Percentiles rank a stretch among this genome's conserved stretches.
These are phyloP conservation scores for Nothoprocta perdicaria DNA, from an alignment of 2,113 vertebrate genomes.

Conservation along the genomic window DNA sequence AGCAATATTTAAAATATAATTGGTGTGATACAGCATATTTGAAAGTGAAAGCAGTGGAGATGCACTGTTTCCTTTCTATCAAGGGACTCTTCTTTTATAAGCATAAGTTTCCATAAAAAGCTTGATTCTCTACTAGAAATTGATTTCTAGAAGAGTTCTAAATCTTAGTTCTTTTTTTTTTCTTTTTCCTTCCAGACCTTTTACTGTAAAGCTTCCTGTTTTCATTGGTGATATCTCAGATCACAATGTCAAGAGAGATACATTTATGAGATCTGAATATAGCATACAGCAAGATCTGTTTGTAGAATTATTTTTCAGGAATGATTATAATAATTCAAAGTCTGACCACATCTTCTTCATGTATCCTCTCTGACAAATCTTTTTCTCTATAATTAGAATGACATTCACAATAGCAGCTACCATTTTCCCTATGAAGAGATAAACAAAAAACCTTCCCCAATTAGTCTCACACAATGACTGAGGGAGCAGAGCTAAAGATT, in stretches of 20 bases:
- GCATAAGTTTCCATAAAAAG: background rate
- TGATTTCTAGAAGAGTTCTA: background rate
- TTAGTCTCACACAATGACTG: slow-evolving; percentile 49
- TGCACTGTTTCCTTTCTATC: background rate
- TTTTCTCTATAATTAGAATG: slow-evolving; percentile 58
- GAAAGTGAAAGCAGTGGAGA: background rate
- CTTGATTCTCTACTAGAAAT: background rate
- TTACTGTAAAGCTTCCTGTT: background rate
- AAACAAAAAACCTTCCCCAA: slow-evolving; percentile 53
- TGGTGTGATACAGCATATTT: background rate
- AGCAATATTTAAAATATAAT: background rate
- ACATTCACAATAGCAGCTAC: slow-evolving; percentile 54
- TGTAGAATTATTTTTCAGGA: slow-evolving; percentile 15
- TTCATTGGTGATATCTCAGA: background rate
- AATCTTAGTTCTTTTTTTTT: background rate
- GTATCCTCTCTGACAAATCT: slow-evolving; percentile 14
- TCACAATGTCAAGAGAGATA: background rate
- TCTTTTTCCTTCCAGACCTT: background rate
- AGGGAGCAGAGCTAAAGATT: slow-evolving; percentile 46
- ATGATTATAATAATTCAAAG: slow-evolving; percentile 24
- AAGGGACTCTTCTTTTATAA: background rate
- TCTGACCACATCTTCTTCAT: background rate
- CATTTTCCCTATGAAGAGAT: slow-evolving; percentile 13
- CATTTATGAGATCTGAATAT: background rate
- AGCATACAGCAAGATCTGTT: background rate